Evolutionary conservation across 2,888 invertebrate genomes (phyloP), one percentile per base, ranked within the genome.

Genomic region (Metopia argyrocephala): DNA sequence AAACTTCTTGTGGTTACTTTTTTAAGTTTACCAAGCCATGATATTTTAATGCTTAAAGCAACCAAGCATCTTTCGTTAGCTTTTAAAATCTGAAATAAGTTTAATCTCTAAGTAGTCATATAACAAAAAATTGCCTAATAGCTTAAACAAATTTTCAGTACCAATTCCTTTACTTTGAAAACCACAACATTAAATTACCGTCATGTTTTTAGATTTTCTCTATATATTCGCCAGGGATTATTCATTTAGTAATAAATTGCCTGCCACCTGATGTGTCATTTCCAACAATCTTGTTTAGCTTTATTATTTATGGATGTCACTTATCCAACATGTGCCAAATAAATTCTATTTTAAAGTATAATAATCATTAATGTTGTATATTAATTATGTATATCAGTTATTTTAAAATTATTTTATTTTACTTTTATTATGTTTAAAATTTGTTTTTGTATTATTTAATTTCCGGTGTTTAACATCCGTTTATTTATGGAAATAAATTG

Each of bases 381-480:
- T 48, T 5, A 5, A 46, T 27, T 57, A 56, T 46, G 45, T 56
- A 68, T 50, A 15, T 28, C 18, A 38, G 5, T 27, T 50, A 48
- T 50, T 2, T 50, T 28, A 2, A 18, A 21, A 54, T 25, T 54
- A 31, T 31, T 50, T 38, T 31, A 18, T 18, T n/a, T 0, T 46
- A 25, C 25, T 6, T 25, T n/a, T 15, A 15, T 54, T 27, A 1
- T 27, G n/a, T 54, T 27, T 56, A 15, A 52, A 48, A 38, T 31
- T 38, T 12, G 38, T 38, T 12, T 50, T 65, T 38, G 38, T 27
- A 25, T 46, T 76, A 54, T 68, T 46, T 23, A 76, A 61, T 76
- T 68, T 76, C 75, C 75, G 54, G n/a, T 46, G 4, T 28, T 46
- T 46, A 28, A 76, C 52, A 61, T 76, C 68, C 75, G 75, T 61